A percentile compares a stretch with the other conserved stretches of the same genome.
Evolutionary conservation across 2,113 vertebrate species (phyloP).

Genomic region (Porphyrio hochstetteri): DNA sequence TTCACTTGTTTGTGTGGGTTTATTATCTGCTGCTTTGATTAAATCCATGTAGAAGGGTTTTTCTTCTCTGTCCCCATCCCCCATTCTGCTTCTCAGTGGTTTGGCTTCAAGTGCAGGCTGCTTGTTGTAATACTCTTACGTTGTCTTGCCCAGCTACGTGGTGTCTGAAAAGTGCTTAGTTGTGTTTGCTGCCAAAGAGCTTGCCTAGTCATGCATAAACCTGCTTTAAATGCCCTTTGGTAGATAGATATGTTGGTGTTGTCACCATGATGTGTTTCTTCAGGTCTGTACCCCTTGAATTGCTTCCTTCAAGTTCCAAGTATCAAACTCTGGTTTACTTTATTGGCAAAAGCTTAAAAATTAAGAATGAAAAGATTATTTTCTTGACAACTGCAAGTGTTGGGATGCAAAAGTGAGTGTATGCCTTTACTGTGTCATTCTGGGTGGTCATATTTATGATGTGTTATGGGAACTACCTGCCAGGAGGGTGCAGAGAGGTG

Average conservation of each 20-base stretch:
- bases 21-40: not conserved
- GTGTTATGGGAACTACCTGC: not conserved
- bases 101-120: not conserved
- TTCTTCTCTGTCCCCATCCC: not conserved
- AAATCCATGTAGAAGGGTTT: not conserved
- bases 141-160: not conserved
- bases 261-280: not conserved
- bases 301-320: not conserved
- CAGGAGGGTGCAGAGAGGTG: too few relatives aligned
- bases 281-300: not conserved
- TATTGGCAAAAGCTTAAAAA: not conserved
- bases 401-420: not conserved
- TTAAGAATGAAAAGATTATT: not conserved
- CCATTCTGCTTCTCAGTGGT: not conserved
- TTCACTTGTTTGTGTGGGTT: not conserved
- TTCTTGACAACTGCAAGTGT: not conserved
- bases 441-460: not conserved
- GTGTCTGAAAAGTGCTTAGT: conserved; percentile 10
- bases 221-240: conserved; percentile 8
- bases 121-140: not conserved
- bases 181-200: conserved; percentile 27
- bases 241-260: not conserved
- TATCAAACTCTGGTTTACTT: not conserved
- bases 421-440: not conserved
- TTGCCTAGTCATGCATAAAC: conserved; percentile 46